Evolutionary conservation across 2,888 invertebrate species (phyloP).

Genomic region (Cerastis leucographa): DNA sequence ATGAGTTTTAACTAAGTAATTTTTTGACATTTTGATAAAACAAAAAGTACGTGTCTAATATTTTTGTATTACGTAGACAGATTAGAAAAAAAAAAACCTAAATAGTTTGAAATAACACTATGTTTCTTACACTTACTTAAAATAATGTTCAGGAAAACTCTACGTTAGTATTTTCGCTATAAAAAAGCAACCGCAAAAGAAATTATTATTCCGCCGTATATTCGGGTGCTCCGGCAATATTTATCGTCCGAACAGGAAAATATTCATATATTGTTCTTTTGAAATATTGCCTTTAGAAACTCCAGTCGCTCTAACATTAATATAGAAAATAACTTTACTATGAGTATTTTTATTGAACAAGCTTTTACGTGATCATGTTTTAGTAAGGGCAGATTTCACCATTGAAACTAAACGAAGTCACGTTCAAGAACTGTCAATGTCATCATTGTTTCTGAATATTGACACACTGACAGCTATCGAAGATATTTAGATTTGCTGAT

Average conservation of each 20-base stretch:
- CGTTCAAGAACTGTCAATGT: not conserved
- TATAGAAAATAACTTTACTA: slow-evolving; percentile 50
- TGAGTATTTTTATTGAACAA: slow-evolving; percentile 37
- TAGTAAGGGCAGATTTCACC: not conserved
- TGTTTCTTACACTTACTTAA: not conserved
- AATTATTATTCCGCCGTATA: slow-evolving; percentile 45
- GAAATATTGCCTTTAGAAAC: slow-evolving; percentile 57
- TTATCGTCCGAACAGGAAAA: slow-evolving; percentile 57
- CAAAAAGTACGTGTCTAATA: no score
- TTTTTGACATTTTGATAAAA: no score
- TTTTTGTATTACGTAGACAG: no score
- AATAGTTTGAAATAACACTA: not conserved
- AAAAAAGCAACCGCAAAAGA: slow-evolving; percentile 33
- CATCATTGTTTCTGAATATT: not conserved
- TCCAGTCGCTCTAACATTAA: slow-evolving; percentile 38
- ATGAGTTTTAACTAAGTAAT: no score
- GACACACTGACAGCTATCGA: not conserved
- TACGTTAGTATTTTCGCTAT: slow-evolving; percentile 13
- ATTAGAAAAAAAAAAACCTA: not conserved
- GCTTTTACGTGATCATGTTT: not conserved
- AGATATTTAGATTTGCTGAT: not conserved
- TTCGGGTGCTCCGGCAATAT: slow-evolving; percentile 53
- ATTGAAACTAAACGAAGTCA: not conserved
- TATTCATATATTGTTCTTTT: slow-evolving; percentile 60
- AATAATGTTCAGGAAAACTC: not conserved